Evolutionary conservation across 1,140 invertebrate species (phyloP).

Genomic region (Drosophila tropicalis): DNA sequence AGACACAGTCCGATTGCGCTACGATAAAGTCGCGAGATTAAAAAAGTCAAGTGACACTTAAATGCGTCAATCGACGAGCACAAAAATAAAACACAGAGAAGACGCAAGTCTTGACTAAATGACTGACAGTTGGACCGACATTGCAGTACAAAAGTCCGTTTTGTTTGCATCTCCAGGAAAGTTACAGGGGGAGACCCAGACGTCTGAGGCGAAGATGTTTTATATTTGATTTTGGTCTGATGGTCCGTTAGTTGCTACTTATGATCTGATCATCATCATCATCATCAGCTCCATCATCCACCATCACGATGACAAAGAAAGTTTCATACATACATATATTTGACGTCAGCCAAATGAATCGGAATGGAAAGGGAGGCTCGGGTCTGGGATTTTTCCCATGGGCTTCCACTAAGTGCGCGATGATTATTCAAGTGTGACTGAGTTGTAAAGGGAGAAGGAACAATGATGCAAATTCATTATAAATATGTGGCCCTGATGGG

Average conservation of each 20-base stretch:
- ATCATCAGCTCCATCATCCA: not conserved
- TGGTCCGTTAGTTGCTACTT: conserved; percentile 2
- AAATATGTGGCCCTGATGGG: conserved; percentile 1
- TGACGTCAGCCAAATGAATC: conserved; percentile 41
- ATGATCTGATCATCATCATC: conserved; percentile 1
- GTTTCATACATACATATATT: not conserved
- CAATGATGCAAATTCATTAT: conserved; percentile 8
- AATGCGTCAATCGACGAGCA: conserved; percentile 69
- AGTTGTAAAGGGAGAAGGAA: conserved; percentile 14
- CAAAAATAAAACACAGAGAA: conserved; percentile 41
- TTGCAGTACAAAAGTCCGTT: conserved; percentile 7
- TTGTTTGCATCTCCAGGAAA: not conserved
- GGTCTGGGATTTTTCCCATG: conserved; percentile 45
- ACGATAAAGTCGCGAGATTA: conserved; percentile 80
- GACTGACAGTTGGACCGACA: conserved; percentile 19
- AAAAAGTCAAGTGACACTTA: conserved; percentile 77
- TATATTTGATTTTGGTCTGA: conserved; percentile 2
- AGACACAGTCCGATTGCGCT: conserved; percentile 63
- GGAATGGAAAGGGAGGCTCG: conserved; percentile 17
- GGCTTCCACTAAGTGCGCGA: conserved; percentile 32
- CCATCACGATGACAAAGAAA: not conserved
- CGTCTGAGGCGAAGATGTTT: not conserved
- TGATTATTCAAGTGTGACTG: conserved; percentile 24
- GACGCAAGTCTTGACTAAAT: conserved; percentile 6
- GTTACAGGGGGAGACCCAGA: not conserved